Conservation (phyloP, 2,113 vertebrate species). For the Corvus hawaiiensis region DNA sequence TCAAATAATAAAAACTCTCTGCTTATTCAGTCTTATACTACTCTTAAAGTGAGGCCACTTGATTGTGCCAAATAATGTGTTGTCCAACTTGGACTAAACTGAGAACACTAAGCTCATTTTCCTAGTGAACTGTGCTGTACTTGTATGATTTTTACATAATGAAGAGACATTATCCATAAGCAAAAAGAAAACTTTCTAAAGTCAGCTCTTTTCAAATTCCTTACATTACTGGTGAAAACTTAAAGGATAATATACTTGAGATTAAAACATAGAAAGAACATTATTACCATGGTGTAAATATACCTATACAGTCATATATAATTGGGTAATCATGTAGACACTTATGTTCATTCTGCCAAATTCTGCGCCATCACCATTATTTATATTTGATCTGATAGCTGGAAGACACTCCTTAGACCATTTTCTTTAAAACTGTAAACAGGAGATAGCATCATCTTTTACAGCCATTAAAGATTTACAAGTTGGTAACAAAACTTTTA, state of each 20-base stretch:
- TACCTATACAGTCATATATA: neutral
- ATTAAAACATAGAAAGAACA: neutral
- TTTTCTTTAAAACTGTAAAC: slow-evolving; percentile 9
- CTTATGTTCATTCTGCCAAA: neutral
- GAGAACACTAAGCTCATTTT: slow-evolving; percentile 69
- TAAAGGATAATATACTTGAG: neutral
- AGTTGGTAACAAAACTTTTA: neutral
- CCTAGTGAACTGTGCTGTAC: slow-evolving; percentile 30
- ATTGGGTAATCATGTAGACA: neutral
- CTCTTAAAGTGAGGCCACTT: slow-evolving; percentile 45
- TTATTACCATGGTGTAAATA: neutral
- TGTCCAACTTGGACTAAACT: slow-evolving; percentile 51
- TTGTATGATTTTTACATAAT: slow-evolving; percentile 44
- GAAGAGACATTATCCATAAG: slow-evolving; percentile 27
- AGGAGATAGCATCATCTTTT: slow-evolving; percentile 6
- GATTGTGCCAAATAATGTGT: slow-evolving; percentile 64
- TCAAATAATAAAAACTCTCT: slow-evolving; percentile 66
- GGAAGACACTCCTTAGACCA: neutral
- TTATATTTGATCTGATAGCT: slow-evolving; percentile 9
- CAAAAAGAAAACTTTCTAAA: slow-evolving; percentile 39
- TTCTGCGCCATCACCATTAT: neutral
- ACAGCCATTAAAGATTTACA: slow-evolving; percentile 7
- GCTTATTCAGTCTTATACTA: slow-evolving; percentile 46
- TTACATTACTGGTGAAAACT: neutral
- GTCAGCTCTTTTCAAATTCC: neutral